Conservation (phyloP, 2,113 vertebrate species). For the Dolichotis patagonum region DNA sequence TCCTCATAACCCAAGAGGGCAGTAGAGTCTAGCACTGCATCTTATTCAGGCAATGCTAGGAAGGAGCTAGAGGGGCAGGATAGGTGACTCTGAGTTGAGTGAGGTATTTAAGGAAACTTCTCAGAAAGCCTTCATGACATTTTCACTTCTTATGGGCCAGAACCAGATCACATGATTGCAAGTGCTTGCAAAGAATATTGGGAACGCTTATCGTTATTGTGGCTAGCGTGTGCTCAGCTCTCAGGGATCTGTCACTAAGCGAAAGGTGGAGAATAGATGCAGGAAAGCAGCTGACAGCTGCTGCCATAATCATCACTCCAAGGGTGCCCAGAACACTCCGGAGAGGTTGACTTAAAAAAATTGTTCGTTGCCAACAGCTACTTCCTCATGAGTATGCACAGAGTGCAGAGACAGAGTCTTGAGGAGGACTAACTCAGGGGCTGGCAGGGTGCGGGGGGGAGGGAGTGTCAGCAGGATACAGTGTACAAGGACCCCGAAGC, state of each 20-base stretch:
- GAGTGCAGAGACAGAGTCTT: neutral
- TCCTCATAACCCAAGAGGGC: neutral
- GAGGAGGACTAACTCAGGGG: neutral
- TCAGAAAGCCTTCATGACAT: neutral
- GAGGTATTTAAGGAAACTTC: neutral
- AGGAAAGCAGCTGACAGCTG: neutral
- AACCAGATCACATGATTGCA: neutral
- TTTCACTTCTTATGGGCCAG: neutral
- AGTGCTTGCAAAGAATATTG: neutral
- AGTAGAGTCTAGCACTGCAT: neutral
- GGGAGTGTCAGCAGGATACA: rapidly evolving
- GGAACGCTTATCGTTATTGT: neutral
- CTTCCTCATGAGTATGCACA: neutral
- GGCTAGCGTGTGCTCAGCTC: neutral
- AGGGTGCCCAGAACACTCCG: neutral
- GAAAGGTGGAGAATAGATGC: neutral
- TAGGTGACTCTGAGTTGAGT: neutral
- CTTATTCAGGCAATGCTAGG: neutral
- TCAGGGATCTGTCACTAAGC: neutral
- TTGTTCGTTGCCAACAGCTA: neutral
- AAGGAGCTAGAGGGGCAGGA: rapidly evolving
- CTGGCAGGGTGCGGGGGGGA: rapidly evolving
- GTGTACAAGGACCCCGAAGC: neutral
- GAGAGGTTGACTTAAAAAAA: neutral
- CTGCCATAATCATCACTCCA: neutral